Conservation (phyloP, 2,113 vertebrate genomes). For the Microcebus tavaratra region DNA sequence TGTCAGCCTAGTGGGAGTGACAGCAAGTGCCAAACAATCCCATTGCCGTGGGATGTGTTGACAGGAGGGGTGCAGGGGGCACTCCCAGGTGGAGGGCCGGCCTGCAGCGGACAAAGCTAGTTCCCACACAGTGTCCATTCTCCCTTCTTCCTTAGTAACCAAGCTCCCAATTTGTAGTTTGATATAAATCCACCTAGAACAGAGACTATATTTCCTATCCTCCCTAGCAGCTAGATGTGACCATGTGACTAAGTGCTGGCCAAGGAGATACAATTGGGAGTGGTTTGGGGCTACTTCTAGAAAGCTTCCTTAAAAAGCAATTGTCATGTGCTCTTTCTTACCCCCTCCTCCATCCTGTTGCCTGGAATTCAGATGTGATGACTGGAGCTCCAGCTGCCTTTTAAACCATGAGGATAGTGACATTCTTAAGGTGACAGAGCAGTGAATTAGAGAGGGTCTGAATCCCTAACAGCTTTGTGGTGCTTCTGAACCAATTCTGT, state of each 20-base stretch:
- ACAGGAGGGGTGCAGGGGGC: background rate
- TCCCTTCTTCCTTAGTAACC: background rate
- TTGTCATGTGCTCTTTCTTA: background rate
- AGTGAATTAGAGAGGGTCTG: background rate
- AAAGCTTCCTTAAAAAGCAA: background rate
- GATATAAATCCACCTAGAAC: background rate
- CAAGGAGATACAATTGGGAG: background rate
- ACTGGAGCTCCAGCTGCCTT: background rate
- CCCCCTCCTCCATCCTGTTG: background rate
- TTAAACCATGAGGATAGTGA: background rate
- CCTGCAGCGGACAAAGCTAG: background rate
- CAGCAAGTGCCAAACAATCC: background rate
- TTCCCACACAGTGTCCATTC: background rate
- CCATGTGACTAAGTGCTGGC: background rate
- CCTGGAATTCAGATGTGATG: conserved; percentile 7
- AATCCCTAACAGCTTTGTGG: background rate
- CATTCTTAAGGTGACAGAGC: background rate
- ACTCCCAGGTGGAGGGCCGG: background rate
- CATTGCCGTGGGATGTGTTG: background rate
- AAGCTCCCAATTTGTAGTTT: background rate
- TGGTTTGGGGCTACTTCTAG: background rate
- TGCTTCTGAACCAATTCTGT: background rate
- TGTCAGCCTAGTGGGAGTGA: background rate
- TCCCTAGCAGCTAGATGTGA: background rate
- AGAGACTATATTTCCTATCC: background rate